Base-by-base conservation (phyloP, 1,140 invertebrate genomes). In the Zaprionus africanus region DNA sequence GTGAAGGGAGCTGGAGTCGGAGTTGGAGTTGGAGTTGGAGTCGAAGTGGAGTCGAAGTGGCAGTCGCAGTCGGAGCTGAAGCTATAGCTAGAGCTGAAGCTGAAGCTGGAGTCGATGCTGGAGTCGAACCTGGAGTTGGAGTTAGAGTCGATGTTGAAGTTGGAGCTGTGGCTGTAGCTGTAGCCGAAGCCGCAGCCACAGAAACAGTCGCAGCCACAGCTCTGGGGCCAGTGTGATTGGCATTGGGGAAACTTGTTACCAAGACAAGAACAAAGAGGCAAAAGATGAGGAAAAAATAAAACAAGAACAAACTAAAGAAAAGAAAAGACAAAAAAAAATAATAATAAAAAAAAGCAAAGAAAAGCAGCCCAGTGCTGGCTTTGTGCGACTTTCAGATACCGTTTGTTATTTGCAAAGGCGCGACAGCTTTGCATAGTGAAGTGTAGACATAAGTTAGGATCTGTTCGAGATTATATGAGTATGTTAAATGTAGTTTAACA, bases 191-290 rank as follows among this genome's bases (percentile, higher is more conserved):
- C 56, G 17, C 54, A 72, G 69, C 34, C 43, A 49, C 63, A 65
- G 51, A 54, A 69, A 69, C 58, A 63, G 71, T 54, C 58, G 28
- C 51, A 57, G 65, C 65, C 72, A 69, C 59, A 62, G 65, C 71
- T 69, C 57, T 68, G 70, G 71, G 49, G 58, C 71, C 53, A 57
- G 41, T 75, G 59, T 69, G 66, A 69, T 75, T 69, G 66, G 72
- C 66, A 70, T 70, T 75, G 65, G 72, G 66, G 59, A 75, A 75
- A 63, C 72, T 75, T 75, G 72, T 75, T 75, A 75, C 72, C 66
- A 75, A 69, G 51, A 49, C 68, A 71, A 63, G 53, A 63, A 71
- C 60, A 64, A 71, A 62, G 41, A 66, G 34, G 34, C 54, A 64
- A 58, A 61, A 59, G 31, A 24, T 31, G 15, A 36, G 31, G 7